These are phyloP conservation scores for Orthosia incerta DNA, from an alignment of 2,888 invertebrate genomes.

Conservation along the genomic window DNA sequence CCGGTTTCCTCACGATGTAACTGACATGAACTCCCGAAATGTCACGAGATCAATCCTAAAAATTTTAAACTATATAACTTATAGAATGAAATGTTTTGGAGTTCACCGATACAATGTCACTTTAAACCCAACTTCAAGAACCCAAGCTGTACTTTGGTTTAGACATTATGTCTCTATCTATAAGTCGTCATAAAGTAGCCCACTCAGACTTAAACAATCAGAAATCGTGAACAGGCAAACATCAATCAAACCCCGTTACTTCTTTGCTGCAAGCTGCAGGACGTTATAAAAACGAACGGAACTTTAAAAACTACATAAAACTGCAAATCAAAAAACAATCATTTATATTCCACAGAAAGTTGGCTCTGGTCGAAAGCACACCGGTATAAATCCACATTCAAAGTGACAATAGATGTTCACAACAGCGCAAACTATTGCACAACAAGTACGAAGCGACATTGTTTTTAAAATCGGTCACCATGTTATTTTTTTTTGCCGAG, in stretches of 20 bases:
- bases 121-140: background rate
- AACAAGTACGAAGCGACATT: slow-evolving; percentile 38
- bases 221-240: background rate
- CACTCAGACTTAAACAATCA: background rate
- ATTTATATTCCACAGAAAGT: slow-evolving; percentile 45
- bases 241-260: background rate
- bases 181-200: background rate
- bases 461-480: slow-evolving; percentile 58
- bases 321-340: slow-evolving; percentile 19
- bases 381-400: slow-evolving; percentile 9
- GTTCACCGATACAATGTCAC: background rate
- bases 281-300: slow-evolving; percentile 15
- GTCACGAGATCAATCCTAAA: too few species aligned
- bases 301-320: slow-evolving; percentile 20
- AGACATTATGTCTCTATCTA: too few species aligned
- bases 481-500: slow-evolving; percentile 27
- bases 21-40: too few species aligned
- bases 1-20: too few species aligned
- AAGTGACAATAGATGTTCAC: slow-evolving; percentile 41
- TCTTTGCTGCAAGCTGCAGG: background rate
- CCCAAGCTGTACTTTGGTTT: background rate
- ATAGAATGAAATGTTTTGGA: background rate
- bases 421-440: slow-evolving; percentile 43
- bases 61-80: too few species aligned
- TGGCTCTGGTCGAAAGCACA: slow-evolving; percentile 26